Base-by-base conservation (phyloP, 2,113 vertebrate genomes). In the Takifugu flavidus region DNA sequence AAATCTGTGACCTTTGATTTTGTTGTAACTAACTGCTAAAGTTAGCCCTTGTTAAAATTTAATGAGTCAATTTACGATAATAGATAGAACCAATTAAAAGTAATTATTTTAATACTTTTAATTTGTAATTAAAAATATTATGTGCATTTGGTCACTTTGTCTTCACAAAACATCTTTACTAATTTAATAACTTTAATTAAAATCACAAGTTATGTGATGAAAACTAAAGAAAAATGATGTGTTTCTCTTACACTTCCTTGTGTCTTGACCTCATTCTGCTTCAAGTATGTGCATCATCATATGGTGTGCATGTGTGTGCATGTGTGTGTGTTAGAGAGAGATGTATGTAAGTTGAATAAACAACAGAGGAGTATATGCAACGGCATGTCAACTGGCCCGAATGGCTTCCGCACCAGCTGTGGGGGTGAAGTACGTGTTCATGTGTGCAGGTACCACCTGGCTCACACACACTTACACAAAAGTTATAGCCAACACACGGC, bases 261-360 rank as follows among this genome's bases (percentile, higher is more conserved):
- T 51, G 65, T 63, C 78, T 54, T 75, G 67, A 75, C 76, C 76
- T 57, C 65, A 79, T 83, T 74, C 72, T 49, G 53, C 63, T 31
- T 62, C 45, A 49, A 66, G 65, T 51, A 67, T 54, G 68, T 59
- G 29, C 42, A 63, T 58, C 73, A 61, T 71, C 62, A 74, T 72
- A 75, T 77, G 70, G 79, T 70, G 65, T 61, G 49, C 47, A 39
- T 25, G 42, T 27, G 47, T 65, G 26, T 27, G 39, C 25, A 42
- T 60, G 29, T 78, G 53, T 26, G 47, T 54, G 34, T 77, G 53
- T 52, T 20, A 28, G 31, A 29, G 25, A 57, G 47, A 51, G 53
- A 47, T 53, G 57, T 50, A 55, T 65, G 53, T 55, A 61, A 44
- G 49, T 28, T 69, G 66, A 70, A 65, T 49, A 69, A 77, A 77